phyloP scores from a whole-genome alignment of 2,888 invertebrate genomes.

The Cremastinae sp. region DNA sequence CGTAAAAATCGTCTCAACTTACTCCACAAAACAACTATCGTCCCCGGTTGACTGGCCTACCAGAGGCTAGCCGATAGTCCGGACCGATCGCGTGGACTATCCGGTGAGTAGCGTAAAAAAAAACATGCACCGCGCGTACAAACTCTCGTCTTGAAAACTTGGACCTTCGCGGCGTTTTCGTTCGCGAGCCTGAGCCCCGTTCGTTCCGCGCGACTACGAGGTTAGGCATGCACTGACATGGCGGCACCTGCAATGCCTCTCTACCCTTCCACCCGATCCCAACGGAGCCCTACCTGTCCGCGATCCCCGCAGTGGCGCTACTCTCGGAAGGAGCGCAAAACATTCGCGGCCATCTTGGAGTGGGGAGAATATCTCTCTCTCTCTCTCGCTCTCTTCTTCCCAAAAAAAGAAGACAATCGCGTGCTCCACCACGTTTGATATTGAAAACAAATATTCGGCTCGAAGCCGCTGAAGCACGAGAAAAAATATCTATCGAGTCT shows the following conservation, averaged over 20 bases:
- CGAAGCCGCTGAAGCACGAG: too few species aligned
- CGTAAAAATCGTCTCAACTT: conserved; percentile 24
- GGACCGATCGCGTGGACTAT: too few species aligned
- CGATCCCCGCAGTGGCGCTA: conserved; percentile 71
- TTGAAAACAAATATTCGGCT: too few species aligned
- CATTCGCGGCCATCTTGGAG: conserved; percentile 77
- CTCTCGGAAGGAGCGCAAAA: conserved; percentile 65
- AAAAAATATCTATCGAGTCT: too few species aligned
- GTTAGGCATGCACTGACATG: conserved; percentile 80
- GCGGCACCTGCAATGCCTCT: conserved; percentile 79
- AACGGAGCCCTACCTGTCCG: conserved; percentile 66
- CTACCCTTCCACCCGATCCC: conserved; percentile 72
- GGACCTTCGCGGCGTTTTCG: conserved; percentile 71
- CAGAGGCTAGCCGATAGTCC: too few species aligned
- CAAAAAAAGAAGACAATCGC: too few species aligned
- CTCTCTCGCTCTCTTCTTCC: not conserved
- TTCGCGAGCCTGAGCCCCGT: conserved; percentile 50
- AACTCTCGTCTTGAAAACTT: not conserved
- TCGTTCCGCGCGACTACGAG: conserved; percentile 78
- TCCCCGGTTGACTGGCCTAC: not conserved
- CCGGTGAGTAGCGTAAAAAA: not conserved
- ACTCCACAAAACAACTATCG: conserved; percentile 7
- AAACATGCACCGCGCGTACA: not conserved
- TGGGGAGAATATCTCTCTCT: conserved; percentile 67
- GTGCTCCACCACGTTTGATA: too few species aligned